Conservation (phyloP, 2,113 vertebrate genomes). For the Paralichthys olivaceus region DNA sequence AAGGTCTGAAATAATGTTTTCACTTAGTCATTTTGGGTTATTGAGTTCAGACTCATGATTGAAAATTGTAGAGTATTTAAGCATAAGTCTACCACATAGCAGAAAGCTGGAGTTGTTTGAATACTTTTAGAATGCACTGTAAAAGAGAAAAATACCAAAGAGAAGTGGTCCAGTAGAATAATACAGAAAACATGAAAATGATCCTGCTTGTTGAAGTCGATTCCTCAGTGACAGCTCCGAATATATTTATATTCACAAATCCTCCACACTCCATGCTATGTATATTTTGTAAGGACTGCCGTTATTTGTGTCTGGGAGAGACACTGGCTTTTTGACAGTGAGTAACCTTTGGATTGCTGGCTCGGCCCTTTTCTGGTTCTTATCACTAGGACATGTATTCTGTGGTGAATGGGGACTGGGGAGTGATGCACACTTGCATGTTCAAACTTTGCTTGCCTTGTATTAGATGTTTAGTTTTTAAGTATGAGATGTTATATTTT, state of each 20-base stretch:
- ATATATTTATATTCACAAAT: conserved; percentile 7
- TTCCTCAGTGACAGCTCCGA: neutral
- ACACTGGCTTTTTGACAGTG: conserved; percentile 17
- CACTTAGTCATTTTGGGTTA: too few species aligned
- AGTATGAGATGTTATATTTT: neutral
- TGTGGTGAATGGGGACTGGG: conserved; percentile 29
- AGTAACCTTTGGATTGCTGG: conserved; percentile 67
- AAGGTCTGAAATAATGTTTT: neutral
- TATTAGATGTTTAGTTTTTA: neutral
- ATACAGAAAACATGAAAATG: neutral
- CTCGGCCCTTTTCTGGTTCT: conserved; percentile 32
- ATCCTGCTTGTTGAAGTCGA: neutral
- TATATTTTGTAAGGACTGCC: neutral
- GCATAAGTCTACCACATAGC: too few species aligned
- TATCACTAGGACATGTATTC: conserved; percentile 41
- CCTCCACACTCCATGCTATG: neutral
- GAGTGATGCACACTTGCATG: conserved; percentile 12
- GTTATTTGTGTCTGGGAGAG: conserved; percentile 17
- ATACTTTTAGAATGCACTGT: too few species aligned
- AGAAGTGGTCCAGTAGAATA: neutral
- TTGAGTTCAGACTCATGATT: too few species aligned
- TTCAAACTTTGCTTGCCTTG: conserved; percentile 5
- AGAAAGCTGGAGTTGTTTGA: too few species aligned
- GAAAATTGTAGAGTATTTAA: too few species aligned
- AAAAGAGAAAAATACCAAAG: too few species aligned